Percentiles rank a stretch among this genome's conserved stretches.
Conservation (phyloP, 2,888 invertebrate species). For the Sminthurides aquaticus region DNA sequence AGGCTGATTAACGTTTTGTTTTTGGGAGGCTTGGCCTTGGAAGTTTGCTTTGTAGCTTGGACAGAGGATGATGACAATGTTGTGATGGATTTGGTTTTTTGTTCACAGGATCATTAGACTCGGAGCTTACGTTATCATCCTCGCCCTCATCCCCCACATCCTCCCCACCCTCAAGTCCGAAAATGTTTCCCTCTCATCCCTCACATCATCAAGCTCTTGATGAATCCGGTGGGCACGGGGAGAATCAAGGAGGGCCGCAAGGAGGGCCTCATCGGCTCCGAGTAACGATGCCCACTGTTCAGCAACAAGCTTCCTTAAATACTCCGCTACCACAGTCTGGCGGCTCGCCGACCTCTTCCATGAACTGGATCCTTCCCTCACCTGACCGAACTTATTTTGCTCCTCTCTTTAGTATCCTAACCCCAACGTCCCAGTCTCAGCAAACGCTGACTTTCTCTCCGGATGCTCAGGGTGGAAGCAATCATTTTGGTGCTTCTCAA, state of each 20-base stretch:
- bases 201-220: conserved; percentile 41
- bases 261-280: conserved; percentile 43
- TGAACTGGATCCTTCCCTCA: conserved; percentile 65
- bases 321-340: conserved; percentile 50
- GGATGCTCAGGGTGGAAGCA: conserved; percentile 36
- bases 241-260: conserved; percentile 45
- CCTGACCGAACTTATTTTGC: conserved; percentile 60
- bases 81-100: conserved; percentile 30
- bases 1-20: too few relatives aligned
- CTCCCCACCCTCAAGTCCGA: conserved; percentile 46
- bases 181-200: conserved; percentile 42
- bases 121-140: conserved; percentile 46
- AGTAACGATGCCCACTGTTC: conserved; percentile 46
- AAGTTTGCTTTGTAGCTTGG: too few relatives aligned
- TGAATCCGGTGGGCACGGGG: conserved; percentile 49
- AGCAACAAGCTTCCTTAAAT: conserved; percentile 56
- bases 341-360: conserved; percentile 51
- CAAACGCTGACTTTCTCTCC: conserved; percentile 44
- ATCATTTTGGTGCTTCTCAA: conserved; percentile 37
- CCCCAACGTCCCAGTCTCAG: conserved; percentile 46
- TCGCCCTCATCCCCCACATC: conserved; percentile 55
- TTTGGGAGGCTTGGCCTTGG: not conserved
- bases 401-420: conserved; percentile 59
- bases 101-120: conserved; percentile 52
- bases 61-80: not conserved